Base-by-base conservation (phyloP, 1,140 invertebrate species). In the Diorhabda carinulata region DNA sequence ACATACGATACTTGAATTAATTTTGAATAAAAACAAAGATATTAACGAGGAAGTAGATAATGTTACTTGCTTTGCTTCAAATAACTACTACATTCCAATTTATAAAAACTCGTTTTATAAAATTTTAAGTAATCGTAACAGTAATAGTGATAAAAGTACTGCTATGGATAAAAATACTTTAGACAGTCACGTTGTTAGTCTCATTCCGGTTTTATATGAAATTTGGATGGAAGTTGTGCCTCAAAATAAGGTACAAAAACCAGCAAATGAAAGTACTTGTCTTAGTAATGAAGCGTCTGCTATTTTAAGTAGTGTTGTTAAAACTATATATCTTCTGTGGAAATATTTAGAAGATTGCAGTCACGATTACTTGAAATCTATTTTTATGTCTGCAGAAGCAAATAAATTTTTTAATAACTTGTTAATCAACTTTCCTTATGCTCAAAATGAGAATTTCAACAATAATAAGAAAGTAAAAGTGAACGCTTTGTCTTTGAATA, bases 181-280 rank as follows among this genome's bases (percentile, higher is more conserved):
- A 47, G 71, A 72, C 43, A 83, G 81, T 57, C 88, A 90, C 77
- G 80, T 89, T 10, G 81, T 86, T 69, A 83, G 85, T 59, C 80
- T 92, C 8, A 82, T 91, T 77, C 88, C 89, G n/a, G 78, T 92
- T 10, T 83, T 92, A 41, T 86, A 88, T 79, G 90, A 91, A 76
- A 89, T 86, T 66, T 92, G 90, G 91, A 73, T 90, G 40, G 91
- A 92, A 84, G 87, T 89, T 25, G 80, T 84, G 41, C 86, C 89
- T 0, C 73, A 75, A 64, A 70, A 75, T 59, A 62, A 43, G 0
- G 3, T 42, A 9, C 7, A 52, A 57, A 43, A 61, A 64, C 64
- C 43, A 47, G 3, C 43, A 61, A 4, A 66, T 45, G 77, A 74
- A 56, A 72, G 59, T 60, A 73, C 70, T 44, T 25, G 73, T 63